Conservation (phyloP, 2,797 vertebrate genomes). For the Notoglanidium macrostoma region DNA sequence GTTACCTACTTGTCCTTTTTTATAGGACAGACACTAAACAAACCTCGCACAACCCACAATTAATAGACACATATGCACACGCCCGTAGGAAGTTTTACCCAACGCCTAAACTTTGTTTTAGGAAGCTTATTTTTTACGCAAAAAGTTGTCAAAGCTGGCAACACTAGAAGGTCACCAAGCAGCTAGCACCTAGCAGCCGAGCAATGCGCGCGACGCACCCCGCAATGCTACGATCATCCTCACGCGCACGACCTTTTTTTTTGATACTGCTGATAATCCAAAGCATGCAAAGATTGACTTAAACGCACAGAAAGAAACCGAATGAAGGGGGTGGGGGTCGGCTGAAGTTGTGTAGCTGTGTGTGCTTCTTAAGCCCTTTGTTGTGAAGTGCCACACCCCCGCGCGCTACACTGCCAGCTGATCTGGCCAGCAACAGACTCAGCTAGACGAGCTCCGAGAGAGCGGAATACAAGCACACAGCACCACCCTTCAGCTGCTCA, state of each 20-base stretch:
- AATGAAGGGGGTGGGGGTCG: slow-evolving; percentile 64
- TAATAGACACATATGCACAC: background rate
- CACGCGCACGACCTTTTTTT: slow-evolving; percentile 30
- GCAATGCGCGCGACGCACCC: background rate
- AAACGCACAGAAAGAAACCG: slow-evolving; percentile 54
- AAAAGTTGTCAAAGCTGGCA: slow-evolving; percentile 4
- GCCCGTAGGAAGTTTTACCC: background rate
- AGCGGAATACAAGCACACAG: background rate
- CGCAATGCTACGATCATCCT: background rate
- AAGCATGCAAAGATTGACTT: slow-evolving; percentile 29
- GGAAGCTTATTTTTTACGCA: background rate
- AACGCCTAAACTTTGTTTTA: background rate
- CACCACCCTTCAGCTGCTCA: slow-evolving; percentile 8
- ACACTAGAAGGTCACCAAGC: slow-evolving; percentile 20
- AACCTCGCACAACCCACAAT: background rate
- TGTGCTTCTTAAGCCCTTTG: slow-evolving; percentile 78
- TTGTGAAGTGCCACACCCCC: slow-evolving; percentile 86
- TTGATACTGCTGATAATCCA: slow-evolving; percentile 48
- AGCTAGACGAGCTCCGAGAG: slow-evolving; percentile 79
- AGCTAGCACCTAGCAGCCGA: background rate
- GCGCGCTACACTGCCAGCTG: slow-evolving; percentile 81
- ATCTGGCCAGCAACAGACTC: slow-evolving; percentile 90
- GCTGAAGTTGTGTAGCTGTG: slow-evolving; percentile 70
- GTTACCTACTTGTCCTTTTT: background rate
- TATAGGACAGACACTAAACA: background rate